Conservation (phyloP, 2,113 vertebrate genomes). For the Ceyx margarethae region DNA sequence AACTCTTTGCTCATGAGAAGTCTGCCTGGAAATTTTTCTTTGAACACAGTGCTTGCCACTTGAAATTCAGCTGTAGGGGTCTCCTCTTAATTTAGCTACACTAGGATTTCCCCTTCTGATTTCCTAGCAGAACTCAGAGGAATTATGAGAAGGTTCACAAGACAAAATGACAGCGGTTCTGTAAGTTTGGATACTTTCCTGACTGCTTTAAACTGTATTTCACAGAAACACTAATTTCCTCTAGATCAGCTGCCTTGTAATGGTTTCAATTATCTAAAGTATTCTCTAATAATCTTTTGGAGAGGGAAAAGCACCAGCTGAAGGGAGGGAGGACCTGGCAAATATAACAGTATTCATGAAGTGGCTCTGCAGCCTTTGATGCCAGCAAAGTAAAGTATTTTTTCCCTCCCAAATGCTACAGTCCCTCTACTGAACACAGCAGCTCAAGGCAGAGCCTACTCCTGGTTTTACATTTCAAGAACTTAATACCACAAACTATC, state of each 20-base stretch:
- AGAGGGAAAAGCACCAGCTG: neutral
- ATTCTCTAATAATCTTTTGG: neutral
- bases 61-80: neutral
- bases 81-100: neutral
- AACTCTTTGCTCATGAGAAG: neutral
- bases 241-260: neutral
- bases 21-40: neutral
- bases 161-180: neutral
- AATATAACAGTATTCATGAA: neutral
- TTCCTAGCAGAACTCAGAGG: neutral
- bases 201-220: neutral
- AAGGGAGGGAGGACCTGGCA: neutral
- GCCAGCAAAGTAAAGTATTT: neutral
- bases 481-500: neutral
- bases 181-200: neutral
- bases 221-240: neutral
- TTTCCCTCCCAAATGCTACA: neutral
- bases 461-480: neutral
- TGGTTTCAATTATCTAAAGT: neutral
- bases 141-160: neutral
- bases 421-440: neutral
- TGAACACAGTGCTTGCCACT: neutral
- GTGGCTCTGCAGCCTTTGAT: neutral
- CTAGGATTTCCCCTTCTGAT: neutral
- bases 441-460: accelerated